A percentile compares a stretch with the other conserved stretches of the same genome.
These are phyloP conservation scores for Pyralis farinalis DNA, from an alignment of 2,888 invertebrate genomes.

Conservation along the genomic window DNA sequence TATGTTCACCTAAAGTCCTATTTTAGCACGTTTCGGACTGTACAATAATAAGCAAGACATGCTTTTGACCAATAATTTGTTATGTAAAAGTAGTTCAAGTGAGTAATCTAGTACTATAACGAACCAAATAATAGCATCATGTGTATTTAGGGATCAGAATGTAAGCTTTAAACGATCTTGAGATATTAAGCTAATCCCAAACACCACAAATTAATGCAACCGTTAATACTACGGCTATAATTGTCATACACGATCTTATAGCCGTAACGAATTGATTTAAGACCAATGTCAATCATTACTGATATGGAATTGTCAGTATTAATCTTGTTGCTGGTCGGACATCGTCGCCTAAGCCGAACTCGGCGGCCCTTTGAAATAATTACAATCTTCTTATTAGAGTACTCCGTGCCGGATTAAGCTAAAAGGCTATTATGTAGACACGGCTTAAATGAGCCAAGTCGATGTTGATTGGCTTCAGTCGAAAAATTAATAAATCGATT, in stretches of 20 bases:
- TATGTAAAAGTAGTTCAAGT: too few species aligned
- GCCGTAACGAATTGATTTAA: slow-evolving; percentile 8
- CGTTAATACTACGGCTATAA: slow-evolving; percentile 3
- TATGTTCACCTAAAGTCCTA: too few species aligned
- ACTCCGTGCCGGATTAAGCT: slow-evolving; percentile 56
- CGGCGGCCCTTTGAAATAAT: slow-evolving; percentile 59
- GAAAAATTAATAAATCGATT: slow-evolving; percentile 10
- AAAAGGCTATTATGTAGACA: slow-evolving; percentile 70
- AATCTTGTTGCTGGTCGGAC: not conserved
- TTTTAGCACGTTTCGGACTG: too few species aligned
- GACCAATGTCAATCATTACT: slow-evolving; percentile 8
- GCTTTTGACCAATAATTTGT: too few species aligned
- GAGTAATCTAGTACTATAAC: too few species aligned
- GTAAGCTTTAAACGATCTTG: not conserved
- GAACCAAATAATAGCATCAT: too few species aligned
- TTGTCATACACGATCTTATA: slow-evolving; percentile 2
- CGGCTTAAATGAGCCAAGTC: slow-evolving; percentile 45
- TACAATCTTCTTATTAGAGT: slow-evolving; percentile 60
- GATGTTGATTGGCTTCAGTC: slow-evolving; percentile 30
- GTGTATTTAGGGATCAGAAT: too few species aligned
- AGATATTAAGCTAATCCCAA: not conserved
- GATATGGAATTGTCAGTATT: slow-evolving; percentile 2
- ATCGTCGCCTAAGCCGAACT: slow-evolving; percentile 5
- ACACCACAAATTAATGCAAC: not conserved
- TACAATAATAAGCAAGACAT: too few species aligned